phyloP scores from a whole-genome alignment of 2,888 invertebrate species.

The Sipha maydis region DNA sequence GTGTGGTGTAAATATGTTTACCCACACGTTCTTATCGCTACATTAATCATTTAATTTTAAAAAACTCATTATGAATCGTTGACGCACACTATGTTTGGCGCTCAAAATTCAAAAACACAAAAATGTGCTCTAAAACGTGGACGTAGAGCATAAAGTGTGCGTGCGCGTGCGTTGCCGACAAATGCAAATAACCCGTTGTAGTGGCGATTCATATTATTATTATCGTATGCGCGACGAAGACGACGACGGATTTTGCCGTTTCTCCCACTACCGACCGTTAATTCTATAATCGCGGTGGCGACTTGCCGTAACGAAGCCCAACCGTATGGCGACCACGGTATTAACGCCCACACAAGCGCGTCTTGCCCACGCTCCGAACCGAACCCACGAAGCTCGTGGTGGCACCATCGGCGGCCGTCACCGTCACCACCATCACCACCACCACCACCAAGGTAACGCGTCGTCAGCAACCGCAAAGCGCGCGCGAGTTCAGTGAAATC shows the following conservation, averaged over 20 bases:
- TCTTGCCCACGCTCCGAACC: conserved; percentile 34
- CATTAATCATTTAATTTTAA: too few species aligned
- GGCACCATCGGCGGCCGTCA: neutral
- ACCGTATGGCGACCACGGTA: neutral
- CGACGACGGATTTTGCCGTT: neutral
- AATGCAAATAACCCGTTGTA: conserved; percentile 18
- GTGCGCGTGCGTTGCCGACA: neutral
- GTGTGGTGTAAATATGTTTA: too few species aligned
- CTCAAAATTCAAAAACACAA: too few species aligned
- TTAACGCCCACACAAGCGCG: conserved; percentile 28
- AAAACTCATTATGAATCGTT: too few species aligned
- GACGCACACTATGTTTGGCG: too few species aligned
- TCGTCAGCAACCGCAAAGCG: neutral
- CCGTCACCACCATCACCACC: neutral
- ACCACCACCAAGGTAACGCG: neutral
- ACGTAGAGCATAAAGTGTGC: too few species aligned
- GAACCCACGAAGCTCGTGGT: conserved; percentile 21
- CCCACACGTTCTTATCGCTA: too few species aligned
- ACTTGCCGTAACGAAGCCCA: neutral
- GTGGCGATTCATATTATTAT: neutral
- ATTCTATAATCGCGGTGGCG: neutral
- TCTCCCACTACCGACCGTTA: neutral
- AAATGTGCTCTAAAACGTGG: too few species aligned
- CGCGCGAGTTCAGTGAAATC: conserved; percentile 21
- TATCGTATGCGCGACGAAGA: neutral